Evolutionary conservation across 1,140 invertebrate genomes (phyloP).

Genomic region (Pteromalus puparum): DNA sequence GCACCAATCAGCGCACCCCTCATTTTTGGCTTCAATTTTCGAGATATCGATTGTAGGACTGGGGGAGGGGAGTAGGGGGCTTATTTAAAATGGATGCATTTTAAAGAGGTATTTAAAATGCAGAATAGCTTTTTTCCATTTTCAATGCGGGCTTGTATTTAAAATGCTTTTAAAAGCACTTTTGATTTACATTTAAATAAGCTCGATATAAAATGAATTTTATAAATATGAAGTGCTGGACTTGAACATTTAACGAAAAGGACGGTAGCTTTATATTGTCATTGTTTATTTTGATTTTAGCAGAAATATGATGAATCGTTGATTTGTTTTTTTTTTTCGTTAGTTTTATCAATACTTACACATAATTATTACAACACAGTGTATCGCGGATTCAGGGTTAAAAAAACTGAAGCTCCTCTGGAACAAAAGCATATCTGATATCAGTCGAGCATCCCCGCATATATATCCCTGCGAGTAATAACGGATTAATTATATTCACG

Average conservation of each 20-base stretch:
- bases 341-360: no score
- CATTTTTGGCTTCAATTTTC: not conserved
- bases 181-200: conserved; percentile 50
- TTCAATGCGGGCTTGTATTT: conserved; percentile 41
- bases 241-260: not conserved
- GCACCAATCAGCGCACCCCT: conserved; percentile 29
- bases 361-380: no score
- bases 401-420: no score
- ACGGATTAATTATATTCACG: no score
- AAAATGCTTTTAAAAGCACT: conserved; percentile 47
- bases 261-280: not conserved
- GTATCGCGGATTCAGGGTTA: no score
- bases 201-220: conserved; percentile 46
- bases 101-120: conserved; percentile 52
- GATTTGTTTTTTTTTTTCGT: no score
- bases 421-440: no score
- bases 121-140: conserved; percentile 49
- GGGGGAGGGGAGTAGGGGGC: conserved; percentile 24
- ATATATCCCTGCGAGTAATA: no score
- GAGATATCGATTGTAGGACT: conserved; percentile 22
- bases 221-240: conserved; percentile 36
- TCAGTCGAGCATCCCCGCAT: no score
- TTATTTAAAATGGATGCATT: conserved; percentile 59
- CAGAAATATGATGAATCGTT: not conserved
- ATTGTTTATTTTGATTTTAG: not conserved